Evolutionary conservation across 2,888 invertebrate genomes (phyloP).

Genomic region (Drepanosiphum platanoidis): DNA sequence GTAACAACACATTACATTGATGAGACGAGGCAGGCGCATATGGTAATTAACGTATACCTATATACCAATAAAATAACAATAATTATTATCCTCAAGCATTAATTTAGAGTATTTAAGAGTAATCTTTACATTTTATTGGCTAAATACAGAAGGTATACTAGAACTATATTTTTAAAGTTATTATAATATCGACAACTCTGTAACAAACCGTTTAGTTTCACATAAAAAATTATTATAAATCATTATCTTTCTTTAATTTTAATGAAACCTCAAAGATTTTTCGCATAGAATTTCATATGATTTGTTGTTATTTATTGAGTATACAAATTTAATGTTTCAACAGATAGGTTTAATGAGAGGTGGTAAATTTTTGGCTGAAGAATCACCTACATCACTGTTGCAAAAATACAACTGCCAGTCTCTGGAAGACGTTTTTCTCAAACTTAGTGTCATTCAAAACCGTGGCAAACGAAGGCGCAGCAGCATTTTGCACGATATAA

Average conservation of each 20-base stretch:
- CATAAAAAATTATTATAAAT: background rate
- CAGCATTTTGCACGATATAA: conserved; percentile 80
- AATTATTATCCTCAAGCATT: background rate
- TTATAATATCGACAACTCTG: background rate
- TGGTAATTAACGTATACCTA: conserved; percentile 71
- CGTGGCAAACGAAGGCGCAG: conserved; percentile 82
- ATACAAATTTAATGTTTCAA: conserved; percentile 34
- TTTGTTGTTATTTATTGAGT: background rate
- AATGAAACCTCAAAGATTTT: background rate
- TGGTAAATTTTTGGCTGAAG: conserved; percentile 85
- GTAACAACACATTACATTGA: conserved; percentile 90
- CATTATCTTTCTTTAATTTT: background rate
- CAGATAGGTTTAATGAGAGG: conserved; percentile 87
- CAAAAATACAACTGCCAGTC: conserved; percentile 78
- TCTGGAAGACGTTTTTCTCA: conserved; percentile 83
- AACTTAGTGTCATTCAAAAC: conserved; percentile 82
- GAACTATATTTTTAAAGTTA: background rate
- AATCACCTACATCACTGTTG: conserved; percentile 79
- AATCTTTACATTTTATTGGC: too few species aligned
- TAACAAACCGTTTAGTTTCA: background rate
- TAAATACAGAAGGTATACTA: background rate
- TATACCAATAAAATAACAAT: background rate
- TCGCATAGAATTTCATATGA: background rate
- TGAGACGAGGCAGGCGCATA: conserved; percentile 83
- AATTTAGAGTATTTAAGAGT: background rate